Evolutionary conservation across 2,797 vertebrate genomes (phyloP).

Genomic region (Clarias fuscus): DNA sequence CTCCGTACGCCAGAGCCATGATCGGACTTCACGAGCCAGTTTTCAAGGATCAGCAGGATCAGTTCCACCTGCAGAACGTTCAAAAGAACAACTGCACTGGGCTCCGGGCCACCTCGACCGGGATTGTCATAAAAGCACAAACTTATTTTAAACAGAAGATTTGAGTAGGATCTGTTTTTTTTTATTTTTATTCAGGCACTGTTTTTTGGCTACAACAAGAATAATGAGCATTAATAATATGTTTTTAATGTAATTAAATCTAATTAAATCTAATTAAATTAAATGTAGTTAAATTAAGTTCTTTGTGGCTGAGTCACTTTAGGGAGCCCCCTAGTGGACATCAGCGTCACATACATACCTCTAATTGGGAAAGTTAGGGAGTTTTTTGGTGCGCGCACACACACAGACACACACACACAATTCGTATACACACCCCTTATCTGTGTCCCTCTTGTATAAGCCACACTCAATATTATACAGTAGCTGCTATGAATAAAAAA

Average conservation of each 20-base stretch:
- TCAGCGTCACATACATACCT: neutral
- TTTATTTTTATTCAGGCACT: neutral
- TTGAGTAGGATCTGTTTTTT: too few relatives aligned
- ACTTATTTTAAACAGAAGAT: too few relatives aligned
- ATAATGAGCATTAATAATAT: neutral
- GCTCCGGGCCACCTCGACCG: too few relatives aligned
- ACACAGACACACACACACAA: neutral
- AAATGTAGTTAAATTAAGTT: too few relatives aligned
- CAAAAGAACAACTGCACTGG: too few relatives aligned
- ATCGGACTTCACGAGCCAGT: too few relatives aligned
- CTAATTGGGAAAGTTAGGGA: neutral
- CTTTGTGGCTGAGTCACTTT: neutral
- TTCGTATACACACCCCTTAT: neutral
- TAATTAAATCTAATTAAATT: too few relatives aligned
- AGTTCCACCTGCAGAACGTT: too few relatives aligned
- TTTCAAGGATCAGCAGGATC: too few relatives aligned
- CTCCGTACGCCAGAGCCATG: too few relatives aligned
- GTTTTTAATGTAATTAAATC: too few relatives aligned
- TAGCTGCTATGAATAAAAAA: neutral
- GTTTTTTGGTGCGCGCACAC: neutral
- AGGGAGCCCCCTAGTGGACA: neutral
- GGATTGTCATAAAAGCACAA: too few relatives aligned
- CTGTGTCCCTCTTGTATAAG: neutral
- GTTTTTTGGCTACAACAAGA: neutral
- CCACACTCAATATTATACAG: neutral